Conservation (phyloP, 1,140 invertebrate species). For the Atta cephalotes region DNA sequence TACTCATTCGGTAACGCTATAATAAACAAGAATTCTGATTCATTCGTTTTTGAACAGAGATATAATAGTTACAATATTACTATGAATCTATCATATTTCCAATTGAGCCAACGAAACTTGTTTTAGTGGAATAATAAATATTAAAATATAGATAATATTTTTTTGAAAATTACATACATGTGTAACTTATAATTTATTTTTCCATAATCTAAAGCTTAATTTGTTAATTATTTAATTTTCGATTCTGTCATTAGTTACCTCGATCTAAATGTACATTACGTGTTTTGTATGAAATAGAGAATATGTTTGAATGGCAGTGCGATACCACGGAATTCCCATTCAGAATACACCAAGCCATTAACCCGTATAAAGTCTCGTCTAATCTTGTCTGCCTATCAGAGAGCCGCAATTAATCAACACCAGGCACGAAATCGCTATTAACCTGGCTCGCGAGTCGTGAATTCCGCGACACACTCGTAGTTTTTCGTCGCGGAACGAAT, state of each 20-base stretch:
- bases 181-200: too few relatives aligned
- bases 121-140: too few relatives aligned
- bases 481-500: slow-evolving; percentile 2
- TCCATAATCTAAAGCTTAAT: background rate
- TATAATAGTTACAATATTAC: too few relatives aligned
- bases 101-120: too few relatives aligned
- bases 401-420: slow-evolving; percentile 50
- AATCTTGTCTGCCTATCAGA: slow-evolving; percentile 24
- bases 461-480: slow-evolving; percentile 30
- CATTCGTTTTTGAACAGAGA: too few relatives aligned
- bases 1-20: too few relatives aligned
- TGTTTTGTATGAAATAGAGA: background rate
- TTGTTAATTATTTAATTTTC: background rate
- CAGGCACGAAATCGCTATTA: slow-evolving; percentile 31
- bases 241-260: background rate
- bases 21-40: too few relatives aligned
- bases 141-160: too few relatives aligned
- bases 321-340: slow-evolving; percentile 45
- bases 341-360: slow-evolving; percentile 21
- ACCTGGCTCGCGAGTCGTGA: slow-evolving; percentile 31
- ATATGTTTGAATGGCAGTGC: slow-evolving; percentile 13
- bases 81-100: too few relatives aligned
- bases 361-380: slow-evolving; percentile 13
- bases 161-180: too few relatives aligned
- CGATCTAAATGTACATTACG: slow-evolving; percentile 1